Base-by-base conservation (phyloP, 2,113 vertebrate species). In the Tautogolabrus adspersus region DNA sequence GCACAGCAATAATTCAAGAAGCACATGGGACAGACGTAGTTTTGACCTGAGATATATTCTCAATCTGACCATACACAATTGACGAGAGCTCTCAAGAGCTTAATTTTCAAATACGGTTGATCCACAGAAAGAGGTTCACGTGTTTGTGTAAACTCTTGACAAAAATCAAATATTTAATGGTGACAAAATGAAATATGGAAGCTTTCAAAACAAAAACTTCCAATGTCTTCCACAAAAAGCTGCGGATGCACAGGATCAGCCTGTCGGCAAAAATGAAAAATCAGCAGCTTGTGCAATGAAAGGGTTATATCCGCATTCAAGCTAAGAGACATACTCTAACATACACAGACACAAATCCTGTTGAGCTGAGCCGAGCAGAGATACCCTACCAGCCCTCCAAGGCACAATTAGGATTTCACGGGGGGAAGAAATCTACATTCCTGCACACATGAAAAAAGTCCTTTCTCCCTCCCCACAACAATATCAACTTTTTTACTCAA, bases 371-470 rank as follows among this genome's bases (percentile, higher is more conserved):
- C 89, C 72, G 86, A 95, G 93, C 93, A 82, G 71, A 93, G 93
- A 92, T 94, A 94, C 92, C 93, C 93, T 92, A 94, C 89, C 91
- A 94, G 92, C 91, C 94, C 94, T 95, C 93, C 92, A 86, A 95
- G 95, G 94, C 94, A 95, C 95, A 95, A 95, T 95, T 95, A 95
- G 94, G 94, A 95, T 95, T 95, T 95, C 94, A 95, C 91, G 92
- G 94, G 90, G 91, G 92, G 89, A 88, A 93, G 93, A 94, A 94
- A 95, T 95, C 93, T 94, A 94, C 94, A 95, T 95, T 94, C 94
- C 94, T 89, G 93, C 91, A 94, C 94, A 94, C 93, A 94, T 90
- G 92, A 90, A 91, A 94, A 91, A 94, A 92, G 85, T 91, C 87
- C 81, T 94, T 93, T 93, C 89, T 92, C 89, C 83, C 82, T 89